Base-by-base conservation (phyloP, 1,140 invertebrate genomes). In the Carposina sasakii region DNA sequence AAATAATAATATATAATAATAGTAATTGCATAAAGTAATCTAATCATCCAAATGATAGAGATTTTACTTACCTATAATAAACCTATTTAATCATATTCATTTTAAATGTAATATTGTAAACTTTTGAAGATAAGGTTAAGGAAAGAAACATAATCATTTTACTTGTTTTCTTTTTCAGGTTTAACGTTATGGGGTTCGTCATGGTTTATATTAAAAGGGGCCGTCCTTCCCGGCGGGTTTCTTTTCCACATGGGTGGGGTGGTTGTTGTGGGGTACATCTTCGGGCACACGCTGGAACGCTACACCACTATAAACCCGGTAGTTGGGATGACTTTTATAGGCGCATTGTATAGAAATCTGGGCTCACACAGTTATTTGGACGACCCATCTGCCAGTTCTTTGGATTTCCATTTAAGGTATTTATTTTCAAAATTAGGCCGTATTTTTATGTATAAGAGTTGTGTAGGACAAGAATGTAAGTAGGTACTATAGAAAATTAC, bases 251-350 rank as follows among this genome's bases (percentile, higher is more conserved):
- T 97, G 26, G 90, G 91, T 1, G 76, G 91, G 0, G 81, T 94
- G 1, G 85, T 88, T 10, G 85, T 95, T 15, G 88, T 88, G 0
- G 93, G 93, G 2, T 91, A 94, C 71, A 89, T 95, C 43, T 92
- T 91, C 15, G 95, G 95, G 23, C 93, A 92, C 84, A 71, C 93
- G 1, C 68, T 93, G 45, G 89, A 90, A 17, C 60, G 77, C 52
- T 85, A 93, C 33, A 89, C 92, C 16, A 91, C 90, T 8, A 76
- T 97, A 47, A 95, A 95, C 17, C 89, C 94, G 2, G 83, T 98
- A 0, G 91, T 95, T 48, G 95, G 94, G 1, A 96, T 95, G 93
- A 89, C 95, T 10, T 59, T 94, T 45, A 90, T 91, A 9, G 94
- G 94, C 33, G 89, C 94, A 17, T 58, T 94, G 12, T 89, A 92